phyloP scores from a whole-genome alignment of 2,797 vertebrate genomes.

The Pipistrellus pipistrellus region DNA sequence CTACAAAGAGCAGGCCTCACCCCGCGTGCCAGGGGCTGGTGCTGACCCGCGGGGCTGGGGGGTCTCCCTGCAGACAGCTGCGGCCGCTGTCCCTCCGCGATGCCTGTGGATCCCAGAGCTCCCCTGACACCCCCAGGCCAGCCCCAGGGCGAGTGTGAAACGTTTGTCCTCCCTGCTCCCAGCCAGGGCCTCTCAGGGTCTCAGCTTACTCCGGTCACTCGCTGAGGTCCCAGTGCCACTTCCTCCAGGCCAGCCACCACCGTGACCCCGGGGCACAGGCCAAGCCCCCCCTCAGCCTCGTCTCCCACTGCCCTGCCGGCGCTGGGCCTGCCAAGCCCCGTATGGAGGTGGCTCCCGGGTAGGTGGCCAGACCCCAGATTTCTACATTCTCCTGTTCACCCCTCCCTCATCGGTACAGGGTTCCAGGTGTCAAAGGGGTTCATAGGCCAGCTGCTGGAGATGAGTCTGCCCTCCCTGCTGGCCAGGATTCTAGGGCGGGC shows the following conservation, averaged over 20 bases:
- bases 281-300: not conserved
- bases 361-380: not conserved
- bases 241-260: not conserved
- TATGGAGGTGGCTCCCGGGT: not conserved
- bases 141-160: not conserved
- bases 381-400: not conserved
- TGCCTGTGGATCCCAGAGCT: not conserved
- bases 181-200: not conserved
- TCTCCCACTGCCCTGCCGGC: not conserved
- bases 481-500: not conserved
- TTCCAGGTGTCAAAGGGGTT: not conserved
- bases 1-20: not conserved
- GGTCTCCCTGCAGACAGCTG: not conserved
- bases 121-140: not conserved
- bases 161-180: not conserved
- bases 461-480: not conserved
- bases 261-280: not conserved
- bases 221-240: not conserved
- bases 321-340: not conserved
- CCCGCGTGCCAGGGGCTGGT: fast-evolving
- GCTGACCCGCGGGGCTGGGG: fast-evolving
- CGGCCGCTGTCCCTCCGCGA: not conserved
- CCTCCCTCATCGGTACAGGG: not conserved
- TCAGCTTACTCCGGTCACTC: not conserved
- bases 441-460: not conserved